A percentile compares a stretch with the other conserved stretches of the same genome.
phyloP scores from a whole-genome alignment of 1,140 invertebrate species.

The Dysdera silvatica region DNA sequence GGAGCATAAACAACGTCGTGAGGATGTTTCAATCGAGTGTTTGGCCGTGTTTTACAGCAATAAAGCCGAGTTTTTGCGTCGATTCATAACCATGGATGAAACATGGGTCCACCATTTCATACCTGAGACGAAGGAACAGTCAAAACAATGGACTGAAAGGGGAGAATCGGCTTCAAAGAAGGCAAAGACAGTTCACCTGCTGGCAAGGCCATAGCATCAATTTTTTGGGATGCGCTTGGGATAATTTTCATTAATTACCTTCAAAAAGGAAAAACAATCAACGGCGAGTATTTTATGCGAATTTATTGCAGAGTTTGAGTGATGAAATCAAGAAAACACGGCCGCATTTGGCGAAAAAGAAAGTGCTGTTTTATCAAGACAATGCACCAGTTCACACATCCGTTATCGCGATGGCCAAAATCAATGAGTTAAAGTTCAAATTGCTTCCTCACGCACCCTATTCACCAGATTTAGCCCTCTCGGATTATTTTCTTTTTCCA shows the following conservation, averaged over 20 bases:
- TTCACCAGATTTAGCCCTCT: conserved; percentile 37
- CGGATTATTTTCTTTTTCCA: conserved; percentile 42
- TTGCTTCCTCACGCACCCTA: conserved; percentile 12
- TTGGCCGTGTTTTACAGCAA: background rate
- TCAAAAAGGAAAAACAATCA: background rate
- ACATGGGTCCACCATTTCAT: conserved; percentile 9
- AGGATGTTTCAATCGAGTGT: background rate
- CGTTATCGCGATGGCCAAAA: conserved; percentile 6
- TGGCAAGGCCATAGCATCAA: background rate
- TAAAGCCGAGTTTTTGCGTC: background rate
- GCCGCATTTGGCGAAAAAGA: background rate
- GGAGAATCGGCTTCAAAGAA: background rate
- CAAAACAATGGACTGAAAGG: background rate
- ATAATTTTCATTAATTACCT: background rate
- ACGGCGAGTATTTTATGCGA: background rate
- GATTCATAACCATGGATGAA: background rate
- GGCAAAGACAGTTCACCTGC: background rate
- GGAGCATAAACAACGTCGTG: background rate
- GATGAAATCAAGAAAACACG: background rate
- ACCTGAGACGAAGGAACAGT: background rate
- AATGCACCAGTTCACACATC: conserved; percentile 14
- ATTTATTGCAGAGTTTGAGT: background rate
- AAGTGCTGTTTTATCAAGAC: conserved; percentile 12
- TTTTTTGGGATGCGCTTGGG: background rate
- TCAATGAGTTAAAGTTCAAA: background rate